Evolutionary conservation across 2,888 invertebrate genomes (phyloP), one percentile per base, ranked within the genome.

Genomic region (Drosophila ezoana): DNA sequence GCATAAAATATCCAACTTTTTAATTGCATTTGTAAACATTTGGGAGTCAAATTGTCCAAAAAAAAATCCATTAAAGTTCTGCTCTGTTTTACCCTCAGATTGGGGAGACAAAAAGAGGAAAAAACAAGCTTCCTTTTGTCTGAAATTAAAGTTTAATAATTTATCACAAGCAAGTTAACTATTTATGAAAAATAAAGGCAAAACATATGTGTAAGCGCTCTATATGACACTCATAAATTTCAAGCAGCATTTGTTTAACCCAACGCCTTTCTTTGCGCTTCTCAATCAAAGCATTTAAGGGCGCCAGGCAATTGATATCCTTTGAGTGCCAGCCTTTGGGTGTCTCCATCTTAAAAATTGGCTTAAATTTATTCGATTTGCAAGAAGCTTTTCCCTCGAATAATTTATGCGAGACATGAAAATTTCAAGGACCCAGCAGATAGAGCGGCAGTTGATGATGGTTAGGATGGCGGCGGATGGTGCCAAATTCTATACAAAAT

Each of bases 321-420:
- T 53, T 64, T 61, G 56, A 64, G 72, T 72, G 52, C 40, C 59
- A 61, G 52, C 44, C 28, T 20, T 20, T 32, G 38, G 40, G 28
- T 4, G 13, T 14, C 33, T 32, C 28, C 49, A 52, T 47, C 62
- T 63, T 28, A 48, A 48, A 82, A 87, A 87, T 85, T 85, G 76
- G 71, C 79, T 87, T 71, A 79, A 87, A 85, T 82, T 82, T 85
- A 85, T 82, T 79, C 83, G 86, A 82, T 87, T 82, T 76, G 66
- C 60, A n/a, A 53, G 62, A 38, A 70, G 72, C 72, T 54, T 59
- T 75, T 58, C 43, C 38, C 40, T 43, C 44, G 60, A 66, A 80
- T 85, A 82, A 85, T 82, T 85, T 87, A 87, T 80, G 80, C 85
- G 61, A 41, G 67, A 62, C 82, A 85, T 74, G 72, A 79, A 72